Evolutionary conservation across 2,888 invertebrate species (phyloP), one percentile per base, ranked within the genome.

Genomic region (Philereme vetulata): DNA sequence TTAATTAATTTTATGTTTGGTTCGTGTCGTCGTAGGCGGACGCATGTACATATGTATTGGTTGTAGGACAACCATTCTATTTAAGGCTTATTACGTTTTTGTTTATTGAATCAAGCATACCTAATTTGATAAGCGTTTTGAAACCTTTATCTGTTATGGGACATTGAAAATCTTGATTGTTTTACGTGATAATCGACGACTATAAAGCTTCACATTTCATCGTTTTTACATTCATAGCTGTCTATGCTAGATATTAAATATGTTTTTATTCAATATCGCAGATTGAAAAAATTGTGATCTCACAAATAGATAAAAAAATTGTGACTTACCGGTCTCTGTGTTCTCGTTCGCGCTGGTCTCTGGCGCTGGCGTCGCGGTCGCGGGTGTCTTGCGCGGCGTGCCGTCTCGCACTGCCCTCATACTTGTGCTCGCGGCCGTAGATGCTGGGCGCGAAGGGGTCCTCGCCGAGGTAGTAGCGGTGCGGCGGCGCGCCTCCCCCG

Each of bases 381-480:
- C 92, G 90, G 75, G 82, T 76, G 85, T 90, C 90, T 69, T 74
- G 74, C 64, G 80, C 86, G 80, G 84, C 84, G 73, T 83, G 77
- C 74, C 93, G 90, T 73, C 89, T 90, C 64, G 94, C 88, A 85
- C 93, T 93, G 78, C 95, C 94, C 85, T 95, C 95, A 90, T 97
- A 96, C 81, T 96, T 96, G 85, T 96, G 96, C 86, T 97, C 97
- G 76, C 96, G 94, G 65, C 97, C 96, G 85, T 96, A 97, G 80
- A 96, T 95, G 86, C 95, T 96, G 66, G 95, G 96, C 59, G 95
- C 96, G 84, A 96, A 97, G 35, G 97, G 97, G 92, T 97, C 97
- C 88, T 97, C 97, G 43, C 97, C 97, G 70, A 97, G 93, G 85
- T 97, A 97, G 88, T 97, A 97, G 70, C 95, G 94, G 80, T 96